Conservation (phyloP, 2,113 vertebrate genomes). For the Chascanopsetta lugubris region DNA sequence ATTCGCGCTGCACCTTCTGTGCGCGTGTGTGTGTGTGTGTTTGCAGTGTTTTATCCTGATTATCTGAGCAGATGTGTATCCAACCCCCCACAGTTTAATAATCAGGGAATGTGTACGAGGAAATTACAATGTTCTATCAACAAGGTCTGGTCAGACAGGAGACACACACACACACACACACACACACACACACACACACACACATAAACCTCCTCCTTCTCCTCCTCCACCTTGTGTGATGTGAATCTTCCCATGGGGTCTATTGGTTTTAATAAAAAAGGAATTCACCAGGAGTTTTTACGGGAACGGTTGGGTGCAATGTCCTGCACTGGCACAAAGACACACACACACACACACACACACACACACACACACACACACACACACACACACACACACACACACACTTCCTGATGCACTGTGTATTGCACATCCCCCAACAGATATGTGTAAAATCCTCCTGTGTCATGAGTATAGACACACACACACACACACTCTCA, state of each 20-base stretch:
- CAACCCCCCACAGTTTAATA: slow-evolving; percentile 46
- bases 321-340: slow-evolving; percentile 28
- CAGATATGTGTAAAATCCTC: slow-evolving; percentile 17
- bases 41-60: slow-evolving; percentile 11
- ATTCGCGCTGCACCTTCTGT: neutral
- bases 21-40: neutral
- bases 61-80: slow-evolving; percentile 32
- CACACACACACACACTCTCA: neutral
- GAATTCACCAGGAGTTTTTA: slow-evolving; percentile 59
- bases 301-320: slow-evolving; percentile 50
- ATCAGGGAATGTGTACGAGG: slow-evolving; percentile 57
- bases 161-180: slow-evolving; percentile 9
- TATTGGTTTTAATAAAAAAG: slow-evolving; percentile 74
- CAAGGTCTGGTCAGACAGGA: slow-evolving; percentile 41
- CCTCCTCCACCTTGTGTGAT: slow-evolving; percentile 37
- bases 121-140: slow-evolving; percentile 66
- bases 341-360: slow-evolving; percentile 16
- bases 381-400: slow-evolving; percentile 16
- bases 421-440: slow-evolving; percentile 21
- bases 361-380: slow-evolving; percentile 16
- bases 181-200: slow-evolving; percentile 20
- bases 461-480: slow-evolving; percentile 16
- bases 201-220: slow-evolving; percentile 13
- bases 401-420: slow-evolving; percentile 27
- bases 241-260: slow-evolving; percentile 59